Base-by-base conservation (phyloP, 2,888 invertebrate genomes). In the Theretra japonica region DNA sequence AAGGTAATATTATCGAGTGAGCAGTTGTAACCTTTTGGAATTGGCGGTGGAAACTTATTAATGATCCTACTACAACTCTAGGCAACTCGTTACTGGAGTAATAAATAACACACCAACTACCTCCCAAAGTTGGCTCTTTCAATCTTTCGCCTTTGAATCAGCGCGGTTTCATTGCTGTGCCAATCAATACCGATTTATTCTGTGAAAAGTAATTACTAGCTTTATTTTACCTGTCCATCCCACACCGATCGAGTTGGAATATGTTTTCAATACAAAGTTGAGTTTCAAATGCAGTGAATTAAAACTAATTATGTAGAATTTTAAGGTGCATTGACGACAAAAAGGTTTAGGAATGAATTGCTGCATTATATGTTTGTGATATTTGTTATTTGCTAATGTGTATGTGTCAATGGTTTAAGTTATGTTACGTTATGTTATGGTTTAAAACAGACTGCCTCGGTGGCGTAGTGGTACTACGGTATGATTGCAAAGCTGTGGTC, bases 81-180 rank as follows among this genome's bases (percentile, higher is more conserved):
- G 86, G 83, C 84, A 88, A 90, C 89, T 91, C 86, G 88, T 90
- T 90, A 89, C 86, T 80, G 79, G 75, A 73, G 85, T 86, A 85
- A 90, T 91, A 90, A 90, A 91, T 90, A 90, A 88, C 83, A 83
- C 82, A 82, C 75, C 79, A 83, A 85, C 84, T 84, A 84, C 82
- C 80, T 82, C 80, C 76, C 75, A 78, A 82, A 83, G 80, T 83
- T 82, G 80, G 79, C 79, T 84, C 82, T 82, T 83, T 86, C 85
- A 86, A 85, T 85, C 85, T 86, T 83, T 76, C 78, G 79, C 80
- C 73, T 80, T 79, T 76, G 79, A 81, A 21, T 60, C 53, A 25
- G 68, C 21, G 23, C 25, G 33, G 53, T 53, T 53, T 25, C 21
- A 69, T 69, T 69, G 53, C 30, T 56, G 53, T 69, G 25, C 23